Evolutionary conservation across 2,888 invertebrate genomes (phyloP).

Genomic region (Slavum lentiscoides): DNA sequence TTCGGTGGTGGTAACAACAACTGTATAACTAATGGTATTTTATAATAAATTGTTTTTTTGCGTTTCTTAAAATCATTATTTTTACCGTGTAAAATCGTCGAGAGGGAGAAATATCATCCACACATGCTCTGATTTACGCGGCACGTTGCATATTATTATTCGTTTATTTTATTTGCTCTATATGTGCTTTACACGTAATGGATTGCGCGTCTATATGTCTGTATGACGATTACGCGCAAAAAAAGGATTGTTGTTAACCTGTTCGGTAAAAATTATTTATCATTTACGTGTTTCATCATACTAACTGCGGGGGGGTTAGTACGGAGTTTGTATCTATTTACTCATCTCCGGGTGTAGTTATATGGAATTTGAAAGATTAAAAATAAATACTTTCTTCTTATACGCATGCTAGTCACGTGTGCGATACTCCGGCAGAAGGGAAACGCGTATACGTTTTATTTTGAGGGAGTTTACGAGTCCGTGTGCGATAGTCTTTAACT

Average conservation of each 20-base stretch:
- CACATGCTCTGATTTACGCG: neutral
- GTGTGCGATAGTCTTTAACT: no score
- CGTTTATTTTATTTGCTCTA: neutral
- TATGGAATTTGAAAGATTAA: conserved; percentile 5
- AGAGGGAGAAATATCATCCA: neutral
- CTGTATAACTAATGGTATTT: conserved; percentile 15
- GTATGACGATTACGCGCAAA: neutral
- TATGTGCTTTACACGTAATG: neutral
- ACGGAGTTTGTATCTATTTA: neutral
- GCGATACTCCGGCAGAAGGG: neutral
- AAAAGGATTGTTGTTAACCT: neutral
- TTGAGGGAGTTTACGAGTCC: no score
- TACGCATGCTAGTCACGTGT: neutral
- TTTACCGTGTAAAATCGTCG: neutral
- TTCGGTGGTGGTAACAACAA: no score
- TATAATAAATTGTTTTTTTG: conserved; percentile 8
- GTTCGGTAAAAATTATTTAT: neutral
- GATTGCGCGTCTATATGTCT: neutral
- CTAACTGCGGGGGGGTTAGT: neutral
- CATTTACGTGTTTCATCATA: neutral
- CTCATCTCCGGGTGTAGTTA: neutral
- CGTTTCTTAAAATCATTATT: neutral
- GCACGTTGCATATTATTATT: no score
- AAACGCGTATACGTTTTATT: no score
- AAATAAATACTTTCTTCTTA: neutral